These are phyloP conservation scores for Bubo bubo DNA, from an alignment of 2,113 vertebrate species.

Conservation along the genomic window DNA sequence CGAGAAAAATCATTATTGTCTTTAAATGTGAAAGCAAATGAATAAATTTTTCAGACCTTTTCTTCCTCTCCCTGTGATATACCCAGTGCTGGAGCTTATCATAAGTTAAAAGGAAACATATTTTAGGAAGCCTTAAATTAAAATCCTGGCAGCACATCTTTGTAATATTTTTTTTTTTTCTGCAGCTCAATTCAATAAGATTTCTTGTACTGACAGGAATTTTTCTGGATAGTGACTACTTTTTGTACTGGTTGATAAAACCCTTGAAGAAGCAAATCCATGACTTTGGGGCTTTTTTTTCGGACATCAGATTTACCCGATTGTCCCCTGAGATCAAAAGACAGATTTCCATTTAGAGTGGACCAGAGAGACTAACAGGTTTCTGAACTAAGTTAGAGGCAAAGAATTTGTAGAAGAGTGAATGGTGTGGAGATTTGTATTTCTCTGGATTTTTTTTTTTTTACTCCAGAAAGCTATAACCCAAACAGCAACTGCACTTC, in stretches of 20 bases:
- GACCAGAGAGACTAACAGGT: background rate
- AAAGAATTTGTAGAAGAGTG: background rate
- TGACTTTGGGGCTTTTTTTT: background rate
- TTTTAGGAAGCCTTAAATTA: slow-evolving; percentile 29
- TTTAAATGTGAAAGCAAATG: background rate
- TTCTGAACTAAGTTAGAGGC: background rate
- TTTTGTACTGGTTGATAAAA: background rate
- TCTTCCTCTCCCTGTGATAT: background rate
- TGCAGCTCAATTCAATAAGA: background rate
- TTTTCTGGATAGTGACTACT: background rate
- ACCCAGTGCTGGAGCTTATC: background rate
- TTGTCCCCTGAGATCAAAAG: slow-evolving; percentile 48
- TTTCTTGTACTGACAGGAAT: background rate
- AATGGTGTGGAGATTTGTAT: background rate
- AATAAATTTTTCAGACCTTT: background rate
- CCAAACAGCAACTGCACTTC: background rate
- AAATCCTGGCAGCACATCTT: background rate
- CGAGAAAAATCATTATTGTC: background rate
- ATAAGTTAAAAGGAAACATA: background rate
- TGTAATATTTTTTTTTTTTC: background rate
- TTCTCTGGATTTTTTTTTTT: background rate
- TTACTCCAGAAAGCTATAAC: background rate
- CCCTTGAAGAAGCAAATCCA: background rate
- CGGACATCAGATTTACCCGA: slow-evolving; percentile 8
- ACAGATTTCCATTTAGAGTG: slow-evolving; percentile 29